A percentile compares a stretch with the other conserved stretches of the same genome.
Evolutionary conservation across 2,797 vertebrate species (phyloP).

Genomic region (Thaleichthys pacificus): DNA sequence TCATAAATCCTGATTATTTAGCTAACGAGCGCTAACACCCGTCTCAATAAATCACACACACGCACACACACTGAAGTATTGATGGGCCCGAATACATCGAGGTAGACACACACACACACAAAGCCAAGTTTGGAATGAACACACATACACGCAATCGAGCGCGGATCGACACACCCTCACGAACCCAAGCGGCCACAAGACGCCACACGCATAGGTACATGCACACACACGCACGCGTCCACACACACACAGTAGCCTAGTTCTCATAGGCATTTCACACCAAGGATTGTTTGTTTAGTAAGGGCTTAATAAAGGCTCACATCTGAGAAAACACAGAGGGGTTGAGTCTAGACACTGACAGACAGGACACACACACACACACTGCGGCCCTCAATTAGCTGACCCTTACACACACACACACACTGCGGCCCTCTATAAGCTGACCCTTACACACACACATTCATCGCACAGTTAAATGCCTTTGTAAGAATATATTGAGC

Average conservation of each 20-base stretch:
- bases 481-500: too few relatives aligned
- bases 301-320: conserved; percentile 52
- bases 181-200: background rate
- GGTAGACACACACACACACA: conserved; percentile 1
- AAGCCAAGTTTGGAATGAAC: conserved; percentile 6
- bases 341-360: conserved; percentile 54
- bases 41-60: conserved; percentile 59
- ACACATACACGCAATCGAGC: background rate
- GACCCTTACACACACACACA: conserved; percentile 42
- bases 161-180: too few relatives aligned
- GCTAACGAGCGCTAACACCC: conserved; percentile 54
- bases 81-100: conserved; percentile 29
- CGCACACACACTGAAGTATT: conserved; percentile 10
- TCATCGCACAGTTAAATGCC: background rate
- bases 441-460: conserved; percentile 41
- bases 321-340: conserved; percentile 61
- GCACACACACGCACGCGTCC: background rate
- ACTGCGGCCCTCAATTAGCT: conserved; percentile 47
- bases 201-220: background rate
- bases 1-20: conserved; percentile 71
- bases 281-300: conserved; percentile 43
- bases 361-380: conserved; percentile 51
- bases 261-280: conserved; percentile 18
- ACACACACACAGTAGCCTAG: conserved; percentile 10
- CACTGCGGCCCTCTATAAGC: conserved; percentile 50